Base-by-base conservation (phyloP, 2,888 invertebrate genomes). In the Orthosia gracilis region DNA sequence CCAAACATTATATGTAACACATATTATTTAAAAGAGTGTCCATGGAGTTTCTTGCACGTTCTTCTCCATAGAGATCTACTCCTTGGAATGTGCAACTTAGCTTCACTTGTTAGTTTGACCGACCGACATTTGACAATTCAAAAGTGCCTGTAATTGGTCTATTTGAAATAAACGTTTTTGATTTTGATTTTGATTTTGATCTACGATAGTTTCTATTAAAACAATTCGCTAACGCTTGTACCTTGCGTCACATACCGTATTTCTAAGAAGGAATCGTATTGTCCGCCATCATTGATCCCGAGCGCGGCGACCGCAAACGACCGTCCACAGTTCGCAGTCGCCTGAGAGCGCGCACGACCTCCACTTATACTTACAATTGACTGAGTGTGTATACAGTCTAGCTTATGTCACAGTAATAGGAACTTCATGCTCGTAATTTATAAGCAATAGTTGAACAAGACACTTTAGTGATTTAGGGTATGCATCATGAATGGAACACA, bases 211-310 rank as follows among this genome's bases (percentile, higher is more conserved):
- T n/a, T 57, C 0, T n/a, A 3, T 47, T 15, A 40, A 12, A 17
- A 3, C n/a, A n/a, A 64, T 50, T 67, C 85, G 85, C 87, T 65
- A 3, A 9, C 73, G 68, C 85, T 71, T 21, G 4, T 67, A 13
- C 0, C 23, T 73, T 79, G 64, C 9, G 1, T 15, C 78, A 50
- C 21, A 9, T 66, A 21, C 67, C 17, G 59, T 71, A 26, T 64
- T 92, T 92, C 91, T 87, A 73, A 89, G 92, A 92, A 92, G 78
- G 76, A 72, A 72, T 82, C 66, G 54, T 74, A 81, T 73, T 77
- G 84, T 85, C 83, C 76, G 83, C 84, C 80, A 73, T 87, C 84
- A 90, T 89, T 86, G 86, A 89, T 87, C 72, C 45, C 40, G 54
- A 64, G 71, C 12, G 69, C 59, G 26, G 55, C 61, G 3, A 52